Conservation (phyloP, 2,888 invertebrate species). For the Ichneumoninae sp. region DNA sequence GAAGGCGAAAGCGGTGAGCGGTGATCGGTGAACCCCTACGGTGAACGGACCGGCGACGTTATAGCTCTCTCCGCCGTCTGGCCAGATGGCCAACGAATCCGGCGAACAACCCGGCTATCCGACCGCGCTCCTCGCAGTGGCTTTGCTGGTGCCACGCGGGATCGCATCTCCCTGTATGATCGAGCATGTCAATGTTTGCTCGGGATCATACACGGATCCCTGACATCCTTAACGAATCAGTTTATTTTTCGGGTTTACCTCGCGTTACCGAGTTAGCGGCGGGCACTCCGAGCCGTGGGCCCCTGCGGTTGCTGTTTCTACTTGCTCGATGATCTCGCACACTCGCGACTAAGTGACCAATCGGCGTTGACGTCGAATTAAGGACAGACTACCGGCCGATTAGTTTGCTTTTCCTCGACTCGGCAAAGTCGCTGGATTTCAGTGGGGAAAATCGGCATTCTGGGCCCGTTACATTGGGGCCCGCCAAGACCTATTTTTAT, state of each 20-base stretch:
- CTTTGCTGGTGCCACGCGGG: slow-evolving; percentile 45
- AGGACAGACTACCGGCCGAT: neutral
- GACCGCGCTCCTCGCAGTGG: slow-evolving; percentile 45
- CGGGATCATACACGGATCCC: slow-evolving; percentile 70
- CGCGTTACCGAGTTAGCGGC: slow-evolving; percentile 50
- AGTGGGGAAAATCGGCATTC: too few species aligned
- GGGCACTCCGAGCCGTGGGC: neutral
- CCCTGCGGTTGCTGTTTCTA: slow-evolving; percentile 4
- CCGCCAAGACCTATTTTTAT: neutral
- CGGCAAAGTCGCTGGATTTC: too few species aligned
- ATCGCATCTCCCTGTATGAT: slow-evolving; percentile 75
- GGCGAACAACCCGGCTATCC: slow-evolving; percentile 58
- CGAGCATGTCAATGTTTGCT: slow-evolving; percentile 84
- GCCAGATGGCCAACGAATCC: slow-evolving; percentile 70
- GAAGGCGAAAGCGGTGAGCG: slow-evolving; percentile 77
- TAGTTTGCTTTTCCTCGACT: too few species aligned
- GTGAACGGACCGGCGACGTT: slow-evolving; percentile 50
- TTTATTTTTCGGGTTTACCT: slow-evolving; percentile 77
- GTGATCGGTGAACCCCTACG: slow-evolving; percentile 74
- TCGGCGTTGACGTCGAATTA: neutral
- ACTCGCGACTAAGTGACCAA: slow-evolving; percentile 42
- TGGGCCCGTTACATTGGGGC: too few species aligned
- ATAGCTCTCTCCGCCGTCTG: slow-evolving; percentile 45
- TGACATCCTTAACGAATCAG: slow-evolving; percentile 80
- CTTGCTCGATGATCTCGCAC: neutral